These are phyloP conservation scores for Sebastiscus albofasciatus DNA, from an alignment of 2,797 vertebrate genomes.

Conservation along the genomic window DNA sequence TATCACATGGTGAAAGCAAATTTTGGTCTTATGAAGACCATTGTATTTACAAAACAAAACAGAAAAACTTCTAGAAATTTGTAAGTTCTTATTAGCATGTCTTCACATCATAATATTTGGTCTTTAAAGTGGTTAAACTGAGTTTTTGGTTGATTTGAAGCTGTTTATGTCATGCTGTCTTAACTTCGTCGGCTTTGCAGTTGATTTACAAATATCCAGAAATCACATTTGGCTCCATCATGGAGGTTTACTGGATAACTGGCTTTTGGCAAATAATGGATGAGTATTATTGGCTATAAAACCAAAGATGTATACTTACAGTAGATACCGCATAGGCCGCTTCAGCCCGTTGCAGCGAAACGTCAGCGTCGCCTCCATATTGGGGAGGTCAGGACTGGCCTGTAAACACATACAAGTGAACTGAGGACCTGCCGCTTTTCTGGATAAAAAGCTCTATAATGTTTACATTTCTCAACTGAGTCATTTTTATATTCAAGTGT, in stretches of 20 bases:
- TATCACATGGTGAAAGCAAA: constrained; percentile 39
- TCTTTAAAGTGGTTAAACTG: constrained; percentile 21
- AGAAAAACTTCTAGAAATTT: not conserved
- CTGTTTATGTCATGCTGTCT: not conserved
- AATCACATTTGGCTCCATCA: not conserved
- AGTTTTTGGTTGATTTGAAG: constrained; percentile 19
- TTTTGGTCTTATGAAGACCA: constrained; percentile 54
- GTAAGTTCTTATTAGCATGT: constrained; percentile 3
- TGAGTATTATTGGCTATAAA: not conserved
- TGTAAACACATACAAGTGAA: too few relatives aligned
- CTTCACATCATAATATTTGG: constrained; percentile 44
- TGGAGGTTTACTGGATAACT: constrained; percentile 5
- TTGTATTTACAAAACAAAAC: constrained; percentile 8
- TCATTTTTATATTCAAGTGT: too few relatives aligned
- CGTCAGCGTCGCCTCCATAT: too few relatives aligned
- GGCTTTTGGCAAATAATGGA: constrained; percentile 29
- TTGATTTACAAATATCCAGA: not conserved
- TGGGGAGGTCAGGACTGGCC: too few relatives aligned
- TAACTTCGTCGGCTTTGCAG: not conserved
- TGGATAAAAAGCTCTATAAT: too few relatives aligned
- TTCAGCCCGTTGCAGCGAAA: too few relatives aligned
- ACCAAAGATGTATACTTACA: too few relatives aligned
- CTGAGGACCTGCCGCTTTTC: too few relatives aligned
- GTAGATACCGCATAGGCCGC: too few relatives aligned
- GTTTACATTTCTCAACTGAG: too few relatives aligned